Conservation (phyloP, 64 coral and sea anemone genomes). For the Stylophora pistillata region DNA sequence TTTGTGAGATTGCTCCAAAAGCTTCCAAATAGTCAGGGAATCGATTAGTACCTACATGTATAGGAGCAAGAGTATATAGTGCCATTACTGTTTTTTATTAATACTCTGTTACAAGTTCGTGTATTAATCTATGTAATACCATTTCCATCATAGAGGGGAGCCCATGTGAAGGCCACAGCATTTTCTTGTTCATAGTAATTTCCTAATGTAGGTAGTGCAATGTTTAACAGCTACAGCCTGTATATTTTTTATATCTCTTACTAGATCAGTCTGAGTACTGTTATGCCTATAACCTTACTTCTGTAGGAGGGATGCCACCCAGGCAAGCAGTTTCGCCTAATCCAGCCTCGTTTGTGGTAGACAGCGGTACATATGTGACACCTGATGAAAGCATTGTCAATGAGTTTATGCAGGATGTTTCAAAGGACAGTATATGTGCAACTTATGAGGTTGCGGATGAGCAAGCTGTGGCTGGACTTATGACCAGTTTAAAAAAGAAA, state of each 20-base stretch:
- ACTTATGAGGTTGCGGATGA: slow-evolving; percentile 56
- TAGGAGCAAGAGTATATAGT: no score
- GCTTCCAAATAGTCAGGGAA: no score
- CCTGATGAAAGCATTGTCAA: slow-evolving; percentile 36
- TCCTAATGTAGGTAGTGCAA: background rate
- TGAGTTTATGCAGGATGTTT: slow-evolving; percentile 51
- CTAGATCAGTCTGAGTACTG: slow-evolving; percentile 56
- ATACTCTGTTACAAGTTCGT: no score
- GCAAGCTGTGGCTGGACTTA: slow-evolving; percentile 18
- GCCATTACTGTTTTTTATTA: no score
- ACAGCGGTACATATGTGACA: slow-evolving; percentile 13
- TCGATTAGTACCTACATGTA: no score
- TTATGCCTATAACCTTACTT: slow-evolving; percentile 60
- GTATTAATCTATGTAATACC: no score
- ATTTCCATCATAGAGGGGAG: no score
- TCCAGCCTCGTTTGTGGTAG: background rate
- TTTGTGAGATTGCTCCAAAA: no score
- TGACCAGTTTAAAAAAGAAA: slow-evolving; percentile 15
- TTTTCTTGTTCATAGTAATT: no score
- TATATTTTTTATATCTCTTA: background rate
- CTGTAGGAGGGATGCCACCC: background rate
- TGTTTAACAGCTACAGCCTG: background rate
- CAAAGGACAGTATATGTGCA: background rate
- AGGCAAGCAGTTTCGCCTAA: background rate
- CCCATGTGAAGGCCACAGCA: no score